phyloP scores from a whole-genome alignment of 2,888 invertebrate species.

The Dichetophora obliterata region DNA sequence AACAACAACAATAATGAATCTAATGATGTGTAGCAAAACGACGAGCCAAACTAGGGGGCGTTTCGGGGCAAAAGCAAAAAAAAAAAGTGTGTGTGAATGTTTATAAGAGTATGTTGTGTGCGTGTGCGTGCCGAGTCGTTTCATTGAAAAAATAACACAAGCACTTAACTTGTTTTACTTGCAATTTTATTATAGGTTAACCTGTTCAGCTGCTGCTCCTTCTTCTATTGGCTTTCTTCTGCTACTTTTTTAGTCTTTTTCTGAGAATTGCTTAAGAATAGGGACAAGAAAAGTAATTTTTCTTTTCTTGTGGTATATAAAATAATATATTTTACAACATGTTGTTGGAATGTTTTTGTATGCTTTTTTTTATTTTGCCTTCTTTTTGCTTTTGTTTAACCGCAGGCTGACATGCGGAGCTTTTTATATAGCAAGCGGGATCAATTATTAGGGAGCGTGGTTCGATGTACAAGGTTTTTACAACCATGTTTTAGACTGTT shows the following conservation, averaged over 20 bases:
- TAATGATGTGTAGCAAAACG: neutral
- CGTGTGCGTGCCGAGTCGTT: neutral
- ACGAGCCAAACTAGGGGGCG: neutral
- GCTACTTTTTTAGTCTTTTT: neutral
- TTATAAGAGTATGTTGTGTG: neutral
- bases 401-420: slow-evolving; percentile 1
- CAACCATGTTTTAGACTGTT: too few relatives aligned
- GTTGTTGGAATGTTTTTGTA: neutral
- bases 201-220: neutral
- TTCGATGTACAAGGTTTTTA: neutral
- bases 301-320: neutral
- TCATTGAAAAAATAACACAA: slow-evolving; percentile 27
- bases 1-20: slow-evolving; percentile 3
- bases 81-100: neutral
- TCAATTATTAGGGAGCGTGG: too few relatives aligned
- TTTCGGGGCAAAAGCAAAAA: neutral
- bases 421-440: too few relatives aligned
- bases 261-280: neutral
- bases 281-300: too few relatives aligned
- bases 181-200: neutral
- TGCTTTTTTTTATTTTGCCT: neutral
- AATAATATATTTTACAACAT: neutral
- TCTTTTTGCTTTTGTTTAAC: neutral
- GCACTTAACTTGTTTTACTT: slow-evolving; percentile 30
- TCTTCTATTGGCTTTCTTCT: neutral